Percentiles rank a stretch among this genome's conserved stretches.
Conservation (phyloP, 2,888 invertebrate genomes). For the Cephus spinipes region DNA sequence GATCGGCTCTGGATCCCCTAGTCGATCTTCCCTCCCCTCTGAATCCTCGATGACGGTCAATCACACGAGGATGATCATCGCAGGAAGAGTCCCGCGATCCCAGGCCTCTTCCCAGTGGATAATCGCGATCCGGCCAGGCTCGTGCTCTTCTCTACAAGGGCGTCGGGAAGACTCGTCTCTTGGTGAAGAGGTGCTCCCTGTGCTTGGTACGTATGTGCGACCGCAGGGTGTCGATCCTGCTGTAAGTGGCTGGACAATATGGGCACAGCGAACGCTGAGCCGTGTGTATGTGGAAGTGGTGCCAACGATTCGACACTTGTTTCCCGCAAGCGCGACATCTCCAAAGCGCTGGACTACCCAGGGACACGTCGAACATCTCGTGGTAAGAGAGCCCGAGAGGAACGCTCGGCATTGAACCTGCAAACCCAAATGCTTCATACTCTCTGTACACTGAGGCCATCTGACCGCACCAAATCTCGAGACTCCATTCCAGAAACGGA, state of each 20-base stretch:
- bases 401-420: slow-evolving; percentile 63
- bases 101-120: slow-evolving; percentile 55
- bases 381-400: slow-evolving; percentile 76
- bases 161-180: slow-evolving; percentile 31
- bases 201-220: slow-evolving; percentile 85
- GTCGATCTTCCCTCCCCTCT: background rate
- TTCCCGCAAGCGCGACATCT: slow-evolving; percentile 86
- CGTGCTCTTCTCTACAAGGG: slow-evolving; percentile 49
- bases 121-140: slow-evolving; percentile 27
- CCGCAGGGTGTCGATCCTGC: slow-evolving; percentile 87
- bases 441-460: slow-evolving; percentile 20
- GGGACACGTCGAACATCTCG: slow-evolving; percentile 84
- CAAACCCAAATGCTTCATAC: slow-evolving; percentile 59
- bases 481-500: background rate
- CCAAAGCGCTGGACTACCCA: slow-evolving; percentile 81
- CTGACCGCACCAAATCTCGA: background rate
- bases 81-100: slow-evolving; percentile 28
- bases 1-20: background rate
- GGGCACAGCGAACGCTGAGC: slow-evolving; percentile 84
- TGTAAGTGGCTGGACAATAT: slow-evolving; percentile 88
- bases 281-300: slow-evolving; percentile 87
- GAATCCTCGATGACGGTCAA: background rate
- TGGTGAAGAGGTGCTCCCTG: slow-evolving; percentile 67
- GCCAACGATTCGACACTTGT: slow-evolving; percentile 90
- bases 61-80: background rate